Evolutionary conservation across 1,140 invertebrate species (phyloP), one percentile per base, ranked within the genome.

Genomic region (Anastatus disparis): DNA sequence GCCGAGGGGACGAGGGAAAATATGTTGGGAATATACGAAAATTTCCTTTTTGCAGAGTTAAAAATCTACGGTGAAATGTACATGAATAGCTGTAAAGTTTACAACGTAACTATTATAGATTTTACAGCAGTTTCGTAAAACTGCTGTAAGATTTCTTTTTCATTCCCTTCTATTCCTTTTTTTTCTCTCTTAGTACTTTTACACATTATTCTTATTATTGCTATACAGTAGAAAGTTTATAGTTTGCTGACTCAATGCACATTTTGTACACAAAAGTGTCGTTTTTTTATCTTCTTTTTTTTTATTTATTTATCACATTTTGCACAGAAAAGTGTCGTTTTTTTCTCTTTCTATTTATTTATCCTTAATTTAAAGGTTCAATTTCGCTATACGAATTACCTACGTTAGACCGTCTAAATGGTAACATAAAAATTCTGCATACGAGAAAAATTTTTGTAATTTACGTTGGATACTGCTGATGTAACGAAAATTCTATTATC

Each of bases 91-190:
- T 63, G 44, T 63, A 50, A 50, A 50, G 26, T 48, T 63, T 63
- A 63, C 29, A 63, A 27, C 61, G 10, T 8, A 12, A 24, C 26
- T 35, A 24, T 63, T 50, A 38, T 48, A n/a, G 44, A 63, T 50
- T 50, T 63, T 63, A 50, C 61, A 63, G 44, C 46, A 31, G 44
- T 17, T 48, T 50, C 61, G 46, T 35, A 35, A 50, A 63, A 27
- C 26, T n/a, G 13, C 22, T 55, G 27, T 55, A 31, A 31, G 48
- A 50, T 50, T 22, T 17, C 42, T n/a, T n/a, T n/a, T n/a, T n/a
- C n/a, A n/a, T n/a, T n/a, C n/a, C n/a, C n/a, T 17, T 17, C 42
- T 17, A 13, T 17, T 17, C 7, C 42, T 12, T 8, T 17, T 3
- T 13, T 44, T 13, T 15, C 10, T 35, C 31, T 35, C 4, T 35